Evolutionary conservation across 2,113 vertebrate species (phyloP).

Genomic region (Megaceryle torquata): DNA sequence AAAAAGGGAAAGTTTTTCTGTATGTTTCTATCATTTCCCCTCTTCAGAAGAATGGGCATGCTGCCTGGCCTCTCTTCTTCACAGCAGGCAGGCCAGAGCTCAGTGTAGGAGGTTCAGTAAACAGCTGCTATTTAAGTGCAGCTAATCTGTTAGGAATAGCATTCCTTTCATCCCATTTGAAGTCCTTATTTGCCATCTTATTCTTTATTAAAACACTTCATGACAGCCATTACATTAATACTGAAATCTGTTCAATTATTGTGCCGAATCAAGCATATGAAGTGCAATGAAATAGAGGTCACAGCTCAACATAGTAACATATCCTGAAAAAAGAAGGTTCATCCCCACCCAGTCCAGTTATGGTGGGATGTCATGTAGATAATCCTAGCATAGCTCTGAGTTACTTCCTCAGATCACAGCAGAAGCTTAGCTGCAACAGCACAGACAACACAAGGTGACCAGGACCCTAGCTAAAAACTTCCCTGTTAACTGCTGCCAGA

Average conservation of each 20-base stretch:
- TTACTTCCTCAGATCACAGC: not conserved
- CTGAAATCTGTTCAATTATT: not conserved
- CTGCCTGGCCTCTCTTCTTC: not conserved
- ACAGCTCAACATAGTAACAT: not conserved
- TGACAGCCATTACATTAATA: not conserved
- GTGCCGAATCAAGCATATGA: not conserved
- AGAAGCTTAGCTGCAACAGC: not conserved
- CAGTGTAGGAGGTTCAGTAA: not conserved
- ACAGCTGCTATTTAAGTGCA: not conserved
- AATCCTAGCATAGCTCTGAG: not conserved
- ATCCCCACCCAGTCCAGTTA: not conserved
- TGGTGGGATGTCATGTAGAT: not conserved
- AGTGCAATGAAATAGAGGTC: not conserved
- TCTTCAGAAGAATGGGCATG: not conserved
- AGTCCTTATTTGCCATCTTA: not conserved
- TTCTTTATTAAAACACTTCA: not conserved
- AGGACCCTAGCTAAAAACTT: not conserved
- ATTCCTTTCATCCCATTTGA: not conserved
- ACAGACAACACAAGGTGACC: not conserved
- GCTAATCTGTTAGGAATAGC: not conserved
- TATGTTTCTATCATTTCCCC: not conserved
- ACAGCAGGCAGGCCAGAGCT: not conserved
- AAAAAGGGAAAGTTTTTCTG: not conserved
- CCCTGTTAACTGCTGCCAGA: not conserved
- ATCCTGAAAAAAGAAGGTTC: not conserved